A percentile compares a stretch with the other conserved stretches of the same genome.
Evolutionary conservation across 2,113 vertebrate species (phyloP).

Genomic region (human (Homo sapiens)): GRCh38 chr2:7437501-7438000

Average conservation of each 20-base stretch:
- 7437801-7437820: background rate
- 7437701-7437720: background rate
- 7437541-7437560: background rate
- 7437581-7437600: background rate
- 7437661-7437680: background rate
- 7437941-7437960: constrained; percentile 24
- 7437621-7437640: background rate
- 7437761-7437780: constrained; percentile 54
- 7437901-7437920: background rate
- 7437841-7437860: background rate
- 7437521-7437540: background rate
- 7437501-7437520: background rate
- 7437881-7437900: background rate
- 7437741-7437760: constrained; percentile 43
- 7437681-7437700: background rate
- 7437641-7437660: background rate
- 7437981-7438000: too few relatives aligned
- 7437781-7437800: constrained; percentile 52
- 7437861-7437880: constrained; percentile 61
- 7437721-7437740: background rate
- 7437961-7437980: background rate
- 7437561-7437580: background rate
- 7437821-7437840: constrained; percentile 14
- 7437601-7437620: background rate
- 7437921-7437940: constrained; percentile 42